Conservation (phyloP, 2,888 invertebrate genomes). For the Prostheceraeus crozeri region DNA sequence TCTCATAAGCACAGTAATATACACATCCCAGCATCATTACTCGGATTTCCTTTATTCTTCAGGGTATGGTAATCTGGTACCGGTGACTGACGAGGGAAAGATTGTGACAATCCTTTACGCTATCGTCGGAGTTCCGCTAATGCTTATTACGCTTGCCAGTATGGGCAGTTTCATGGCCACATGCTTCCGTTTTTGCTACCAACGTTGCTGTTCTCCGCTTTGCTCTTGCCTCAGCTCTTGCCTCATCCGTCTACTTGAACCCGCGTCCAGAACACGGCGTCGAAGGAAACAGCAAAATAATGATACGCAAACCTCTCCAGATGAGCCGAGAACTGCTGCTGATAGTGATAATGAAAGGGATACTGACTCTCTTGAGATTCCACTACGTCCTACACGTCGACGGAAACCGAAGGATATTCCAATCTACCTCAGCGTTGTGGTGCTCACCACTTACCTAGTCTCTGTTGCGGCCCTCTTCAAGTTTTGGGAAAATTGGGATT, state of each 20-base stretch:
- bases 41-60: too few relatives aligned
- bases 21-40: too few relatives aligned
- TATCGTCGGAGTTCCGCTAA: slow-evolving; percentile 39
- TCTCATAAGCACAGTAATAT: too few relatives aligned
- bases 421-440: slow-evolving; percentile 36
- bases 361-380: too few relatives aligned
- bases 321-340: too few relatives aligned
- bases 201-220: not conserved
- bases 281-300: too few relatives aligned
- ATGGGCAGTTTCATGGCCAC: slow-evolving; percentile 39
- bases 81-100: slow-evolving; percentile 36
- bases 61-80: slow-evolving; percentile 39
- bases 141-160: slow-evolving; percentile 39
- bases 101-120: slow-evolving; percentile 39
- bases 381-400: too few relatives aligned
- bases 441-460: slow-evolving; percentile 38
- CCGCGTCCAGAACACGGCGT: too few relatives aligned
- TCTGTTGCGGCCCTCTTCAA: slow-evolving; percentile 38
- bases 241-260: too few relatives aligned
- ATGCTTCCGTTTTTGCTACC: slow-evolving; percentile 26
- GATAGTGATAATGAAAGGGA: too few relatives aligned
- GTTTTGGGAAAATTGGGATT: slow-evolving; percentile 37
- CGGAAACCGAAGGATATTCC: slow-evolving; percentile 36
- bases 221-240: not conserved
- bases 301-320: too few relatives aligned